These are phyloP conservation scores for Eulithis prunata DNA, from an alignment of 2,888 invertebrate species.

Conservation along the genomic window DNA sequence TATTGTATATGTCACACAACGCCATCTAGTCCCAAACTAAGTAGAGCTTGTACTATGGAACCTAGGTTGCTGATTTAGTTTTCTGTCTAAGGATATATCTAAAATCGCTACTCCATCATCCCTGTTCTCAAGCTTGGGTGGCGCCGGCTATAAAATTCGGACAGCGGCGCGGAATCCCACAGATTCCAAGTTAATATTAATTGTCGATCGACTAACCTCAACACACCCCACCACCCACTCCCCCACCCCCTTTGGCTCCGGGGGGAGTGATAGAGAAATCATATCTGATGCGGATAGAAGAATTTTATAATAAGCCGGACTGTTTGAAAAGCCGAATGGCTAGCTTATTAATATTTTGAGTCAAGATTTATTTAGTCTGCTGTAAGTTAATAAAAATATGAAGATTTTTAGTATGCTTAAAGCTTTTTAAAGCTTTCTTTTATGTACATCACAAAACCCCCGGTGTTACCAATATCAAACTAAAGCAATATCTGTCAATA, in stretches of 20 bases:
- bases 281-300: constrained; percentile 10
- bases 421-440: too few relatives aligned
- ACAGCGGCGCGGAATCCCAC: constrained; percentile 83
- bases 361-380: background rate
- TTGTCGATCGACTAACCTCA: constrained; percentile 80
- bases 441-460: too few relatives aligned
- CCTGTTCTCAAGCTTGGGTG: constrained; percentile 73
- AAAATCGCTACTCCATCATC: constrained; percentile 50
- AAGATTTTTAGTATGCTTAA: too few relatives aligned
- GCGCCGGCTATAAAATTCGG: constrained; percentile 84
- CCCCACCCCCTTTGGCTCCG: constrained; percentile 33
- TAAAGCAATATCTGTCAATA: too few relatives aligned
- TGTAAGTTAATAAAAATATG: too few relatives aligned
- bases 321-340: background rate
- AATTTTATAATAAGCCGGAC: background rate
- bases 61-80: too few relatives aligned
- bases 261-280: constrained; percentile 26
- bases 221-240: constrained; percentile 48
- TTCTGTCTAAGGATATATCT: too few relatives aligned
- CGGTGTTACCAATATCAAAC: too few relatives aligned
- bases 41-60: too few relatives aligned
- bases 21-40: too few relatives aligned
- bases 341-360: background rate
- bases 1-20: too few relatives aligned
- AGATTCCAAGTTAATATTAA: constrained; percentile 83